Evolutionary conservation across 2,888 invertebrate genomes (phyloP).

Genomic region (Eueremaeus valkanovi): DNA sequence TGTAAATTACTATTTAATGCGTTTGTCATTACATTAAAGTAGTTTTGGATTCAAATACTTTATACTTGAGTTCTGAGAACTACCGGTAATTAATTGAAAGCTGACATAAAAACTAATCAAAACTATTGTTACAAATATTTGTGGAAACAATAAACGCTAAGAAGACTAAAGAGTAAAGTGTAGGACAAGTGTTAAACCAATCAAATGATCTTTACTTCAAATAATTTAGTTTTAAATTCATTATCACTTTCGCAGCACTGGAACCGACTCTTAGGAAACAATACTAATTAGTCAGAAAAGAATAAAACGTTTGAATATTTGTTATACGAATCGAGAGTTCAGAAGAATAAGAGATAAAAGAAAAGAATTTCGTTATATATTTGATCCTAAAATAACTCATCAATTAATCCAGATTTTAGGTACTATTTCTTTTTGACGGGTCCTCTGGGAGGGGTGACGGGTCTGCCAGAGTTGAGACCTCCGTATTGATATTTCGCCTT

Average conservation of each 20-base stretch:
- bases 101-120: not conserved
- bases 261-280: not conserved
- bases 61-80: no score
- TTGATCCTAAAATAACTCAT: no score
- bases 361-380: no score
- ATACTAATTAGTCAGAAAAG: not conserved
- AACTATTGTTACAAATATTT: not conserved
- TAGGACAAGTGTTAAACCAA: not conserved
- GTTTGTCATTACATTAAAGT: not conserved
- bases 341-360: no score
- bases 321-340: no score
- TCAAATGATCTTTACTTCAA: not conserved
- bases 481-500: slow-evolving; percentile 98
- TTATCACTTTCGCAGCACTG: not conserved
- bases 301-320: no score
- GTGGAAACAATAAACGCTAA: not conserved
- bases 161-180: not conserved
- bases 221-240: no score
- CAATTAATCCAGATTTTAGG: not conserved
- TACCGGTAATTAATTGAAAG: not conserved
- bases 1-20: no score
- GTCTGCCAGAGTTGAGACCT: slow-evolving; percentile 87
- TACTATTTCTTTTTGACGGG: slow-evolving; percentile 55
- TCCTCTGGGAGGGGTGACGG: slow-evolving; percentile 89
- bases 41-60: not conserved